Evolutionary conservation across 2,113 vertebrate species (phyloP).

Genomic region (Charina bottae): DNA sequence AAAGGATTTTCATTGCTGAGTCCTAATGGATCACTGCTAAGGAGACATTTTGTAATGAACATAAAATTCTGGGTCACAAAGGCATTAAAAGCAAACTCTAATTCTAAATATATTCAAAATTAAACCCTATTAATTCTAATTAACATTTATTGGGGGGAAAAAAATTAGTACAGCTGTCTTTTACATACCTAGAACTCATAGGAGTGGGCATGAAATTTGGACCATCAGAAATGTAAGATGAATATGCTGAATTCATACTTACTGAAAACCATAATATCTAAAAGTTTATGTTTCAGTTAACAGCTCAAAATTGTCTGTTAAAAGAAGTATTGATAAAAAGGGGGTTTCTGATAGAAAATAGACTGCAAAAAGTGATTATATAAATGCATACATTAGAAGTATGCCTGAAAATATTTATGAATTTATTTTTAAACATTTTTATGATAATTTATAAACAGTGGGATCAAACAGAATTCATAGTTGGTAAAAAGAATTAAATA

Average conservation of each 20-base stretch:
- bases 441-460: not conserved
- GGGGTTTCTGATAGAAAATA: not conserved
- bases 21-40: not conserved
- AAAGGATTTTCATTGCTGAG: slow-evolving; percentile 4
- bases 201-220: not conserved
- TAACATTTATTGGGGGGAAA: not conserved
- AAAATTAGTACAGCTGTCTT: not conserved
- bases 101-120: not conserved
- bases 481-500: not conserved
- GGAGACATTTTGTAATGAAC: slow-evolving; percentile 36
- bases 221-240: not conserved
- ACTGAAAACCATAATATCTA: not conserved
- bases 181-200: not conserved
- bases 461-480: not conserved
- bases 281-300: not conserved
- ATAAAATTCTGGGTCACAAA: slow-evolving; percentile 31
- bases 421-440: too few relatives aligned
- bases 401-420: not conserved
- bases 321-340: not conserved
- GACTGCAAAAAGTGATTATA: not conserved
- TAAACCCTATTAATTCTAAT: not conserved
- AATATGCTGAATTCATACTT: not conserved
- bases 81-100: not conserved
- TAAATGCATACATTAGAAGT: not conserved
- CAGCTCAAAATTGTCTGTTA: not conserved